Percentiles rank a stretch among this genome's conserved stretches.
phyloP scores from a whole-genome alignment of 1,140 invertebrate species.

The Coboldia fuscipes region DNA sequence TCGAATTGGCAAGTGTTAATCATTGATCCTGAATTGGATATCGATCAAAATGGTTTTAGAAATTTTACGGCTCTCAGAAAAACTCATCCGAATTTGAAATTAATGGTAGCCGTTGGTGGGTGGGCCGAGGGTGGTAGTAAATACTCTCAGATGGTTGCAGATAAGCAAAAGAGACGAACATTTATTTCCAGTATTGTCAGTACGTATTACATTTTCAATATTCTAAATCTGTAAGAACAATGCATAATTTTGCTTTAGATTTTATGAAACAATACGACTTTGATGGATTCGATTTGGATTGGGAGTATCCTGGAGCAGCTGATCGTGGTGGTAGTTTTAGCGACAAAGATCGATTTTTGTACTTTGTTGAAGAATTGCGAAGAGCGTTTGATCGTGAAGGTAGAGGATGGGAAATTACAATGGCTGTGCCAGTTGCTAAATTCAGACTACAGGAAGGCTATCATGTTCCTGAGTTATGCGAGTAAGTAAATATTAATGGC shows the following conservation, averaged over 20 bases:
- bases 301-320: constrained; percentile 67
- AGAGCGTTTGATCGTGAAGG: constrained; percentile 50
- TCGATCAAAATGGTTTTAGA: constrained; percentile 52
- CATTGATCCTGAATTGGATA: constrained; percentile 60
- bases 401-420: constrained; percentile 67
- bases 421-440: constrained; percentile 68
- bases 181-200: constrained; percentile 58
- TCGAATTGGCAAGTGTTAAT: constrained; percentile 52
- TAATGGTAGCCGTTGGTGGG: constrained; percentile 61
- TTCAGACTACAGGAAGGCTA: constrained; percentile 70
- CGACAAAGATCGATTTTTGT: constrained; percentile 67
- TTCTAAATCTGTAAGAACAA: not conserved
- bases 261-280: constrained; percentile 58
- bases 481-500: constrained; percentile 29
- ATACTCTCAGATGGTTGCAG: constrained; percentile 56
- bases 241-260: constrained; percentile 17
- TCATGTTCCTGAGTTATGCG: constrained; percentile 67
- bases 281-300: constrained; percentile 66
- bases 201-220: constrained; percentile 19
- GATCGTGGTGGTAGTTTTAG: constrained; percentile 63
- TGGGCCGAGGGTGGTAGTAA: constrained; percentile 75
- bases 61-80: constrained; percentile 56
- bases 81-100: constrained; percentile 51
- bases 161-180: constrained; percentile 36
- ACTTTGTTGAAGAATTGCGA: constrained; percentile 58